Evolutionary conservation across 2,113 vertebrate species (phyloP).

Genomic region (Colius striatus): DNA sequence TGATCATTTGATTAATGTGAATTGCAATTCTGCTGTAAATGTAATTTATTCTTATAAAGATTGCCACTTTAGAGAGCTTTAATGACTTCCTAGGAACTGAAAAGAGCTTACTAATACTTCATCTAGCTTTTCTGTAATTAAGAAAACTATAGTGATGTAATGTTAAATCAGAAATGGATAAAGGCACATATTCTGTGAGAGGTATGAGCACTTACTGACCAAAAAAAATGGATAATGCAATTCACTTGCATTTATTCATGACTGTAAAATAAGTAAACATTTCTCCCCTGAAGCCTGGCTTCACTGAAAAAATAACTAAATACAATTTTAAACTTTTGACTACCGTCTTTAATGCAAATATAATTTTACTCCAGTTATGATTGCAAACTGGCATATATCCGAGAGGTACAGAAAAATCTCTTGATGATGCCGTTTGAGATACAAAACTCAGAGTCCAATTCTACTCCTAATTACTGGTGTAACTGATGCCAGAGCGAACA

Average conservation of each 20-base stretch:
- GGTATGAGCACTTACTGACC: background rate
- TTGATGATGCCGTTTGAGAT: background rate
- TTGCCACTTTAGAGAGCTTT: background rate
- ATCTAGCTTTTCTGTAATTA: background rate
- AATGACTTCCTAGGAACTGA: background rate
- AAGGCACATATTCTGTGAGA: background rate
- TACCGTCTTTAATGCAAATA: background rate
- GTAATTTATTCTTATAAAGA: background rate
- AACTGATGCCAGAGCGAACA: background rate
- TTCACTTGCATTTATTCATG: background rate
- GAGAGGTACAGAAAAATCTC: background rate
- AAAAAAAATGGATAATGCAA: background rate
- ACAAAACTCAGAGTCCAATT: background rate
- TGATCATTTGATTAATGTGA: background rate
- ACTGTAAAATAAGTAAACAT: background rate
- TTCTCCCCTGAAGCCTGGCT: background rate
- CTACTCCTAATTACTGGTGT: background rate
- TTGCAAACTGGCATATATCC: background rate
- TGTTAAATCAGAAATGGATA: background rate
- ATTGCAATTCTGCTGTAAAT: background rate
- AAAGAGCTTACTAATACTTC: background rate
- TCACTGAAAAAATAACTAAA: background rate
- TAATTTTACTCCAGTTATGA: background rate
- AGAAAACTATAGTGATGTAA: background rate
- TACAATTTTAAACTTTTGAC: background rate